Evolutionary conservation across 2,888 invertebrate genomes (phyloP).

Genomic region (Myopa tessellatipennis): DNA sequence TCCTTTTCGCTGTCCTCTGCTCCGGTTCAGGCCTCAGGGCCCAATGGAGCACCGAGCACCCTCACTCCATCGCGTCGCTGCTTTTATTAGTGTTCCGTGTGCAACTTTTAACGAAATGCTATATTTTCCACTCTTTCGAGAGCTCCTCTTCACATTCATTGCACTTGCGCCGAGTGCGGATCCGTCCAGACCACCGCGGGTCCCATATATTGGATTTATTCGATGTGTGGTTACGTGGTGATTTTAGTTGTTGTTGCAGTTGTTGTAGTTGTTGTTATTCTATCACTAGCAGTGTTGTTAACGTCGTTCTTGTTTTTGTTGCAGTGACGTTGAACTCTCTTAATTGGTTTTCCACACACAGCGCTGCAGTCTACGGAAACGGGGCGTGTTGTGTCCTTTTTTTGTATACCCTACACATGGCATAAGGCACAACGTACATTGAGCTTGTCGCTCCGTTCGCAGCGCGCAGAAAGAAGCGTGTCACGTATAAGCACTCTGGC

Average conservation of each 20-base stretch:
- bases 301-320: slow-evolving; percentile 7
- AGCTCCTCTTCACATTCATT: slow-evolving; percentile 12
- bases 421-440: no score
- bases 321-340: slow-evolving; percentile 5
- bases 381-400: no score
- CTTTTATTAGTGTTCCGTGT: background rate
- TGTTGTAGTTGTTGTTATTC: slow-evolving; percentile 24
- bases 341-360: slow-evolving; percentile 3
- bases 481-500: no score
- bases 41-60: no score
- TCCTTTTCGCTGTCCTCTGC: no score
- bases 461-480: no score
- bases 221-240: background rate
- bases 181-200: no score
- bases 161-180: background rate
- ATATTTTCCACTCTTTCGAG: background rate
- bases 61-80: background rate
- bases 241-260: background rate
- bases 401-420: no score
- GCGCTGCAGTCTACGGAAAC: background rate
- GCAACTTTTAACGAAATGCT: slow-evolving; percentile 21
- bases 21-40: no score
- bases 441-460: no score
- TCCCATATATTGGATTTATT: no score
- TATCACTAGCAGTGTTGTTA: slow-evolving; percentile 1